phyloP scores from a whole-genome alignment of 2,797 vertebrate species.

The Miichthys miiuy region DNA sequence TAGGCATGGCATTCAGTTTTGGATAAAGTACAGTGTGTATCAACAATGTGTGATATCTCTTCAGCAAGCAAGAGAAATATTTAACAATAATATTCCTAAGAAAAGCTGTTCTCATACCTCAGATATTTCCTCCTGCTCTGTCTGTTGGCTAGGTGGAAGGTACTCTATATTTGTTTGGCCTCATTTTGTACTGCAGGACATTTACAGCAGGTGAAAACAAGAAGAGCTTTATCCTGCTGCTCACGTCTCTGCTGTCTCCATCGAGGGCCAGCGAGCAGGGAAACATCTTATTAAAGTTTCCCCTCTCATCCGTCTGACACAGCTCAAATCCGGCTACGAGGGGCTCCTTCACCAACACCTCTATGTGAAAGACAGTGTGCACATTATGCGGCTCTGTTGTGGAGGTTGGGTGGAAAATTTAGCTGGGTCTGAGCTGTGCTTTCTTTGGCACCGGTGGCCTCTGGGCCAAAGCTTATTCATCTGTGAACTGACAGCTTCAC shows the following conservation, averaged over 20 bases:
- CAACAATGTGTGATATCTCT: constrained; percentile 50
- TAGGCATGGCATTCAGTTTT: constrained; percentile 40
- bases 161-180: constrained; percentile 33
- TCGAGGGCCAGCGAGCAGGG: constrained; percentile 45
- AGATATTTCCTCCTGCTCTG: constrained; percentile 50
- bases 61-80: constrained; percentile 61
- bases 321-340: constrained; percentile 44
- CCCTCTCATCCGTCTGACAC: constrained; percentile 53
- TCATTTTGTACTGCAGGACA: constrained; percentile 32
- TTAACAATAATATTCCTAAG: constrained; percentile 66
- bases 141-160: constrained; percentile 31
- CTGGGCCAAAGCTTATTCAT: constrained; percentile 79
- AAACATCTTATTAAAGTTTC: constrained; percentile 78
- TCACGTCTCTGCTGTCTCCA: constrained; percentile 53
- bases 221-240: constrained; percentile 59
- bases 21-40: constrained; percentile 30
- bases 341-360: constrained; percentile 69
- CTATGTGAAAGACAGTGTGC: constrained; percentile 71
- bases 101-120: constrained; percentile 46
- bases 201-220: constrained; percentile 68
- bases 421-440: constrained; percentile 78
- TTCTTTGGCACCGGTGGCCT: constrained; percentile 83
- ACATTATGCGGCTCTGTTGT: constrained; percentile 75
- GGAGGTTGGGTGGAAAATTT: constrained; percentile 78
- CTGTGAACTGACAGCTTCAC: constrained; percentile 81